These are phyloP conservation scores for Coryphaenoides rupestris DNA, from an alignment of 2,113 vertebrate genomes.

Conservation along the genomic window DNA sequence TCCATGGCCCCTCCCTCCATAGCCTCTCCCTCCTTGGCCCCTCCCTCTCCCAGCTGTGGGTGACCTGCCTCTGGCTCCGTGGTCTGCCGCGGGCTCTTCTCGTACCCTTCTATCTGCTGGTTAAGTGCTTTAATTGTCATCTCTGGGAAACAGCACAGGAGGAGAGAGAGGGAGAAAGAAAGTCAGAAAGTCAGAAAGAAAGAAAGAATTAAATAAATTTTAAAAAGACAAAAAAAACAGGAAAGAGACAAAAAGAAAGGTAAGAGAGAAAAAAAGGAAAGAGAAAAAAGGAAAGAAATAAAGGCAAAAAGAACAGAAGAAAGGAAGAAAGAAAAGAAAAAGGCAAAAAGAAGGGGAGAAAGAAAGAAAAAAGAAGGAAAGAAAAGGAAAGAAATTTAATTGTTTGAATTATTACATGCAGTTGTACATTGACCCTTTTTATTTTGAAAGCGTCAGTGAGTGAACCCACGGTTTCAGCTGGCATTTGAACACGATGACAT, in stretches of 20 bases:
- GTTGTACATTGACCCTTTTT: too few relatives aligned
- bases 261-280: too few relatives aligned
- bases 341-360: conserved; percentile 35
- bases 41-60: conserved; percentile 61
- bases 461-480: too few relatives aligned
- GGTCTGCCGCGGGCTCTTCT: conserved; percentile 81
- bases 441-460: too few relatives aligned
- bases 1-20: conserved; percentile 80
- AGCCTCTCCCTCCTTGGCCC: conserved; percentile 36
- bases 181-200: not conserved
- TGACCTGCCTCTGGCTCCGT: conserved; percentile 79
- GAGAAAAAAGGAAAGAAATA: conserved; percentile 49
- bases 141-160: conserved; percentile 71
- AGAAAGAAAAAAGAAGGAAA: not conserved
- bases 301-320: not conserved
- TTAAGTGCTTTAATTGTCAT: conserved; percentile 92
- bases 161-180: conserved; percentile 38
- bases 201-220: not conserved
- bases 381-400: not conserved
- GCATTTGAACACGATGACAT: too few relatives aligned
- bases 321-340: not conserved
- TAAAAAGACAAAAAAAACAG: too few relatives aligned
- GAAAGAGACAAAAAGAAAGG: too few relatives aligned
- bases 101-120: conserved; percentile 87
- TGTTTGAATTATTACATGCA: too few relatives aligned